Evolutionary conservation across 1,140 invertebrate species (phyloP), one percentile per base, ranked within the genome.

Genomic region (Pantala flavescens): DNA sequence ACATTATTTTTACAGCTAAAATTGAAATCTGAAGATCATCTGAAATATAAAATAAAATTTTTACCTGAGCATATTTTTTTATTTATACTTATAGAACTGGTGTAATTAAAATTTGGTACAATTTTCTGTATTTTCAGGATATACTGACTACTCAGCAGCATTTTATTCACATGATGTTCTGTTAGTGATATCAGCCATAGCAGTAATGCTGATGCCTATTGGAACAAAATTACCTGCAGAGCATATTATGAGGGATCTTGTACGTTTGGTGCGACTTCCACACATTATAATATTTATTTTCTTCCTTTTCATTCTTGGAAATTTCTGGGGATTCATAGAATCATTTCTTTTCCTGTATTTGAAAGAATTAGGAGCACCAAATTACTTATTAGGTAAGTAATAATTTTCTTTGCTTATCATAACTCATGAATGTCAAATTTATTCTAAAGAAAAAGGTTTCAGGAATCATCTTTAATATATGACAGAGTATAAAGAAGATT

Each of bases 251-350:
- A 83, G 86, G 71, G 90, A 91, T 81, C 82, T 91, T 76, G 83
- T 88, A 71, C 88, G 89, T 78, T 87, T 91, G n/a, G 84, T 91
- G 43, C 88, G 88, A 81, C 88, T 90, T 85, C 89, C 90, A 12
- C 87, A 91, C 79, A 87, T 92, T 23, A 89, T 90, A 42, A 84
- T 90, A 19, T 92, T 92, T 79, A 88, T 94, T 77, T 85, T 90
- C 76, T 91, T 93, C 79, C 84, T 93, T 19, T 92, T 92, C 79
- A 84, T 89, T 21, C 81, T 93, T 23, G 92, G 91, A 63, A 91
- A 90, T 79, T 88, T 91, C 80, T 94, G 91, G 91, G 92, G 92
- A 28, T 94, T 93, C 80, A 91, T 93, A 43, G 92, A 94, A 82
- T 92, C 90, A 14, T 95, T 91, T 80, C 83, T 95, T 0, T 95